Conservation (phyloP, 1,140 invertebrate species). For the Tribolium madens region DNA sequence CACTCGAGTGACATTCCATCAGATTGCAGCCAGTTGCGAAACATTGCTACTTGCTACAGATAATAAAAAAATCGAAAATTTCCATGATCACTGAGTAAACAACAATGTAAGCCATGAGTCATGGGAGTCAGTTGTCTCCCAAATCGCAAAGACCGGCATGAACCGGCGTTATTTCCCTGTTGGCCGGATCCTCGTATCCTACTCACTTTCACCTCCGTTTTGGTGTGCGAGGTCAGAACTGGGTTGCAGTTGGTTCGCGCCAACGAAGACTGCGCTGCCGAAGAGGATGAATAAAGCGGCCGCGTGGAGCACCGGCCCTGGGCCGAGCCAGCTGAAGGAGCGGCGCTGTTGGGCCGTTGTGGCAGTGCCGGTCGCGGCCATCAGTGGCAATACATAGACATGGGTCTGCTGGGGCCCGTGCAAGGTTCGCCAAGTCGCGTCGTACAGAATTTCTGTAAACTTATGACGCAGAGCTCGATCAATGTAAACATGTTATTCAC, state of each 20-base stretch:
- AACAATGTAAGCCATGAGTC: neutral
- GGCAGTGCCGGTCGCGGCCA: conserved; percentile 37
- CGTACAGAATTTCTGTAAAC: conserved; percentile 41
- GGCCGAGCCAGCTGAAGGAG: conserved; percentile 44
- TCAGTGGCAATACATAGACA: conserved; percentile 42
- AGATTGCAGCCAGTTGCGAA: no score
- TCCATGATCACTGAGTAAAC: no score
- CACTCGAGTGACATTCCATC: no score
- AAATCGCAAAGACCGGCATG: neutral
- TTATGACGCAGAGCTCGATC: conserved; percentile 37
- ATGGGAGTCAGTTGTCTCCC: neutral
- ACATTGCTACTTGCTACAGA: no score
- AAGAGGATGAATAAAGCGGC: conserved; percentile 22
- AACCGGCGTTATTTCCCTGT: neutral
- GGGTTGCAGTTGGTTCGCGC: conserved; percentile 35
- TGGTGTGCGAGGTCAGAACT: conserved; percentile 17
- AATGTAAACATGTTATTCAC: conserved; percentile 50
- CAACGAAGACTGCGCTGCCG: neutral
- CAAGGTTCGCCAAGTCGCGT: conserved; percentile 35
- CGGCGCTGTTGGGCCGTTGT: conserved; percentile 44
- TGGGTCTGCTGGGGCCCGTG: conserved; percentile 46
- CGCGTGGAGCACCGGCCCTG: conserved; percentile 38
- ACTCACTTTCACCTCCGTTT: conserved; percentile 42
- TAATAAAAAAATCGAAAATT: no score
- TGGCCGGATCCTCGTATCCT: neutral